Conservation (phyloP, 2,888 invertebrate genomes). For the Lepidonotus clava region DNA sequence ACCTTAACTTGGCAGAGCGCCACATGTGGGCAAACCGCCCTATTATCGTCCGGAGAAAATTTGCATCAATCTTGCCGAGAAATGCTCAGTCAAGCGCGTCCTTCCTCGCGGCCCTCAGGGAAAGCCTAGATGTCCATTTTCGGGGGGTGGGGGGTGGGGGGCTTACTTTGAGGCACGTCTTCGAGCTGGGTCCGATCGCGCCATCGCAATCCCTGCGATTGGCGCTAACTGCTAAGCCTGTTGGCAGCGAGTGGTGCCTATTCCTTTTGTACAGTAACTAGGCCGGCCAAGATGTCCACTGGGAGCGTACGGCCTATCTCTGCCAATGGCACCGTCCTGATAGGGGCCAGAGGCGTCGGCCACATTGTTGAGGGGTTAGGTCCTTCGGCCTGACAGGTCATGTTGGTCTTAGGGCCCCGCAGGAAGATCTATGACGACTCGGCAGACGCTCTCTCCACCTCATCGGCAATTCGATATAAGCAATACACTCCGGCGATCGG, state of each 20-base stretch:
- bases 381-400: too few relatives aligned
- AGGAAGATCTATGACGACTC: neutral
- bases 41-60: constrained; percentile 22
- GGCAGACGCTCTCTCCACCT: neutral
- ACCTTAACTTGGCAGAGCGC: neutral
- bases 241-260: neutral
- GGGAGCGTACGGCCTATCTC: neutral
- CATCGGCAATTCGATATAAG: constrained; percentile 2
- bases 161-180: too few relatives aligned
- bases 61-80: constrained; percentile 25
- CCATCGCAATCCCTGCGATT: neutral
- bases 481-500: neutral
- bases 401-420: neutral
- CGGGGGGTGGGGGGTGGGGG: neutral
- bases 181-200: neutral
- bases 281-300: neutral
- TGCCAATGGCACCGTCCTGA: neutral
- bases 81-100: neutral
- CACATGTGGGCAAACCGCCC: constrained; percentile 30
- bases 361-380: too few relatives aligned
- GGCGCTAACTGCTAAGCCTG: neutral
- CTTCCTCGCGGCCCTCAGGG: too few relatives aligned
- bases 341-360: too few relatives aligned
- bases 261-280: neutral
- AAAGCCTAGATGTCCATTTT: too few relatives aligned